phyloP scores from a whole-genome alignment of 2,113 vertebrate genomes.

The Lampris incognitus region DNA sequence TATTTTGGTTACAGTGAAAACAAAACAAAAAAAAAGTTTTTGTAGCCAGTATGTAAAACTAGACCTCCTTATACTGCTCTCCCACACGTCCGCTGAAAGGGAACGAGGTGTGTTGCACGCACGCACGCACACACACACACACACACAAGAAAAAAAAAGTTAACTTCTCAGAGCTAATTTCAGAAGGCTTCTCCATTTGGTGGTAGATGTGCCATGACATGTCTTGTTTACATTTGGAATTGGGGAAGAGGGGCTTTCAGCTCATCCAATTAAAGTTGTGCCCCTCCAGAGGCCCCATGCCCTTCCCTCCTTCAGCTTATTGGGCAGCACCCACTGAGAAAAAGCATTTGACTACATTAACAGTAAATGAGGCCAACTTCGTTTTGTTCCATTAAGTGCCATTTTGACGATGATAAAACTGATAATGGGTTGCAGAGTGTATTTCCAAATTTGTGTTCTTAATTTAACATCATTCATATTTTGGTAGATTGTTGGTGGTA shows the following conservation, averaged over 20 bases:
- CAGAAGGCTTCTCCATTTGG: conserved; percentile 73
- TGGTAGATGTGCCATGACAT: conserved; percentile 81
- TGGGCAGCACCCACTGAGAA: conserved; percentile 80
- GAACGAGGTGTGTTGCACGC: neutral
- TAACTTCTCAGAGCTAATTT: conserved; percentile 64
- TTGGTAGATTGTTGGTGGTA: conserved; percentile 57
- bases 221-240: conserved; percentile 83
- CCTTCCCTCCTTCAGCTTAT: conserved; percentile 77
- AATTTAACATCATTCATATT: conserved; percentile 70
- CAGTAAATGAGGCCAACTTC: conserved; percentile 79
- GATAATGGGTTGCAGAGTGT: conserved; percentile 64
- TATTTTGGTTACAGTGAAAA: too few species aligned
- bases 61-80: neutral
- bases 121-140: neutral
- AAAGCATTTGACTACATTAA: conserved; percentile 83
- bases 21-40: too few species aligned
- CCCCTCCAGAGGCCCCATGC: conserved; percentile 77
- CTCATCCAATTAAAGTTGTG: conserved; percentile 80
- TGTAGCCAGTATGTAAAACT: too few species aligned
- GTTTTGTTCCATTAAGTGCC: conserved; percentile 78
- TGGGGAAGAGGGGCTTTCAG: conserved; percentile 75
- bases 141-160: neutral
- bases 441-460: conserved; percentile 70
- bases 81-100: neutral
- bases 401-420: conserved; percentile 73